Conservation (phyloP, 1,140 invertebrate genomes). For the Scaptodrosophila lebanonensis region DNA sequence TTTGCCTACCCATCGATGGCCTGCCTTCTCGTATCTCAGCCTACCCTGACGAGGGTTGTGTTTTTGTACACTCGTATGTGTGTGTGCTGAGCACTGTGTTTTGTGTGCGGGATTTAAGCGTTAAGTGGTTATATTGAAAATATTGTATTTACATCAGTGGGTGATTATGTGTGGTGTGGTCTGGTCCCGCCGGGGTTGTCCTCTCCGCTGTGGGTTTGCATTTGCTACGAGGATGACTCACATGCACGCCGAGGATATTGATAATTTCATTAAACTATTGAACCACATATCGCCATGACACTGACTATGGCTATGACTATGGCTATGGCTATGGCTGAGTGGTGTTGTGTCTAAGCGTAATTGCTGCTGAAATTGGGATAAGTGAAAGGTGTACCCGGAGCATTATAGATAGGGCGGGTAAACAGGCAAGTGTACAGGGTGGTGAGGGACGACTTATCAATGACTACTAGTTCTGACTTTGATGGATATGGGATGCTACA, state of each 20-base stretch:
- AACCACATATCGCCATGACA: slow-evolving; percentile 36
- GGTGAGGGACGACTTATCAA: slow-evolving; percentile 30
- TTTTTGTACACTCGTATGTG: slow-evolving; percentile 28
- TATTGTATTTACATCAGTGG: slow-evolving; percentile 76
- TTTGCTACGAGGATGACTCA: slow-evolving; percentile 60
- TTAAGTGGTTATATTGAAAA: slow-evolving; percentile 76
- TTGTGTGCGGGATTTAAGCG: slow-evolving; percentile 65
- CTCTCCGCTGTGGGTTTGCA: slow-evolving; percentile 21
- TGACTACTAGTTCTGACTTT: slow-evolving; percentile 40
- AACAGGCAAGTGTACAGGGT: slow-evolving; percentile 27
- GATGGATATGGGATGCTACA: too few relatives aligned
- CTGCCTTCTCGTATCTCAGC: slow-evolving; percentile 36
- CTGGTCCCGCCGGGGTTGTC: slow-evolving; percentile 2
- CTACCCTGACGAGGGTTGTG: slow-evolving; percentile 27
- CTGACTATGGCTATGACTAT: slow-evolving; percentile 18
- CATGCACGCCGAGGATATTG: slow-evolving; percentile 48
- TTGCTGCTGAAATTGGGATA: slow-evolving; percentile 49
- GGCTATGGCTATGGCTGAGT: slow-evolving; percentile 29
- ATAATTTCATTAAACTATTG: slow-evolving; percentile 75
- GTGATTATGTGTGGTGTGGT: slow-evolving; percentile 50
- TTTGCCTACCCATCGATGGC: slow-evolving; percentile 32
- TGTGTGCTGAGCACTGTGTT: slow-evolving; percentile 15
- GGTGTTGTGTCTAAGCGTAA: slow-evolving; percentile 50
- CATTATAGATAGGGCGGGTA: slow-evolving; percentile 3
- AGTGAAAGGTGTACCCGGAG: slow-evolving; percentile 50